A percentile compares a stretch with the other conserved stretches of the same genome.
Evolutionary conservation across 2,888 invertebrate genomes (phyloP).

Genomic region (Congeria kusceri): DNA sequence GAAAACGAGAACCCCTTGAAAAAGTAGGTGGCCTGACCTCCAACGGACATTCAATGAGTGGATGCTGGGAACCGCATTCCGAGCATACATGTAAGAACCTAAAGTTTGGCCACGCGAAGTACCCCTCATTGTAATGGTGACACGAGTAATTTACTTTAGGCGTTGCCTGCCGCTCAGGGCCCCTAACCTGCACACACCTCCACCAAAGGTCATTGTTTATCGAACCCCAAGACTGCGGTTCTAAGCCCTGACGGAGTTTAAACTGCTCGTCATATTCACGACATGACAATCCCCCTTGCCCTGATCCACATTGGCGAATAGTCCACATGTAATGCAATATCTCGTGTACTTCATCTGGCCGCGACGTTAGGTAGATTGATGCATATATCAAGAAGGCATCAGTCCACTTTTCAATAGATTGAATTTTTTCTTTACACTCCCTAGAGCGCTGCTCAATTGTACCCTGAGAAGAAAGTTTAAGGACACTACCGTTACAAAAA

Average conservation of each 20-base stretch:
- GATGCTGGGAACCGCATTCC: not conserved
- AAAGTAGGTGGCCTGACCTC: too few species aligned
- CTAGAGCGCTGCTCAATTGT: not conserved
- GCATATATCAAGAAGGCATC: slow-evolving; percentile 22
- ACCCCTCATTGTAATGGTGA: slow-evolving; percentile 2
- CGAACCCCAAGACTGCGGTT: not conserved
- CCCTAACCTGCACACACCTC: not conserved
- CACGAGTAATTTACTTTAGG: too few species aligned
- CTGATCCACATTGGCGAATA: not conserved
- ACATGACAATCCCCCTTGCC: slow-evolving; percentile 15
- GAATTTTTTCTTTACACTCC: slow-evolving; percentile 16
- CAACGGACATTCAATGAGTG: not conserved
- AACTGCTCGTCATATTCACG: slow-evolving; percentile 13
- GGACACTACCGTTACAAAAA: too few species aligned
- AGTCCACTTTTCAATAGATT: slow-evolving; percentile 21
- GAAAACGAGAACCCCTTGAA: not conserved
- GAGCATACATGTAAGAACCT: slow-evolving; percentile 9
- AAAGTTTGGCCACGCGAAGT: slow-evolving; percentile 3
- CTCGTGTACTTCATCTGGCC: not conserved
- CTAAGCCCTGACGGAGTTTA: not conserved
- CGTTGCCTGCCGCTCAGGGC: not conserved
- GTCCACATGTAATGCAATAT: slow-evolving; percentile 23
- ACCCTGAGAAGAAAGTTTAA: too few species aligned
- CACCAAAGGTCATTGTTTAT: slow-evolving; percentile 17
- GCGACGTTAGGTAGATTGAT: slow-evolving; percentile 6